Base-by-base conservation (phyloP, 1,140 invertebrate species). In the Ceratosolen fusciceps region DNA sequence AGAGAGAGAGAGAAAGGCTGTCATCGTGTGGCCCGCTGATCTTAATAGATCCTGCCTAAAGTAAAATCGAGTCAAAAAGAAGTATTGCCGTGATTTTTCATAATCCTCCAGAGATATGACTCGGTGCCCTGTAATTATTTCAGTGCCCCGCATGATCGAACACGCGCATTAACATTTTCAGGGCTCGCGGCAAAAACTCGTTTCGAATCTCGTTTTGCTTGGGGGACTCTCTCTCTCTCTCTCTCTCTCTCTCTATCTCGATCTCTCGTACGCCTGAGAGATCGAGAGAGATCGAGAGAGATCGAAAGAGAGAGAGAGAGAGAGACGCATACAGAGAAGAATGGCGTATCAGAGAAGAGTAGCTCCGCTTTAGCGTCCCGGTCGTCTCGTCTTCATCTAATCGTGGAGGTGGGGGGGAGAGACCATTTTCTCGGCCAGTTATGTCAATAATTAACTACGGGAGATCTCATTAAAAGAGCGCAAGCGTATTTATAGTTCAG, bases 91-190 rank as follows among this genome's bases (percentile, higher is more conserved):
- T 24, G 65, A 14, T 60, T 77, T 77, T 71, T 77, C 54, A 71
- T 71, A 77, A 77, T 71, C 52, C 52, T 77, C 14, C 29, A 49
- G 39, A 77, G 54, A 72, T 78, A 72, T 78, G 76, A 72, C 76
- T 78, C 76, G 62, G 54, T 78, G 76, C 56, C 68, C 76, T 78
- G 76, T 60, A 78, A 78, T 72, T 78, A 78, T 78, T 78, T 78
- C 76, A 78, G 68, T 78, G 34, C 65, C 52, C 52, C 49, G 62
- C 62, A 54, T 34, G 52, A 77, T 71, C 67, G 62, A 70, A 58
- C 49, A 31, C 49, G 60, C 49, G 12, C 75, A 78, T 71, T 72
- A 72, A 71, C 67, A 72, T 71, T 78, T 72, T 72, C 62, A 62
- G 56, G 31, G 43, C 37, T 67, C 37, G 39, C 16, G 60, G 60